Conservation (phyloP, 2,113 vertebrate species). For the Oophaga pumilio region DNA sequence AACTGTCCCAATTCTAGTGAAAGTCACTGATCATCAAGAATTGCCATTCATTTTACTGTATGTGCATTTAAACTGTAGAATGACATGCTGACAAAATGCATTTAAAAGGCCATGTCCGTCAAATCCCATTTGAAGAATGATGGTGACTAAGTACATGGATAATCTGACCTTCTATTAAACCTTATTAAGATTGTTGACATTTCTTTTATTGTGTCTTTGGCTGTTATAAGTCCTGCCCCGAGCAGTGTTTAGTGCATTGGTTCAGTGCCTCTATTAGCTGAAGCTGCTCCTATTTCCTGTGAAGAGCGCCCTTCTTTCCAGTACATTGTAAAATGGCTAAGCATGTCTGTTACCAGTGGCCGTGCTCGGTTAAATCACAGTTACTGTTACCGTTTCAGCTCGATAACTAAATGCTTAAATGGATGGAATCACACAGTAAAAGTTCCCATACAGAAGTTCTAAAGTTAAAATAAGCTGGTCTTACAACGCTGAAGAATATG, state of each 20-base stretch:
- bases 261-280: conserved; percentile 53
- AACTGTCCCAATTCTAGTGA: conserved; percentile 70
- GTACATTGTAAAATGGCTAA: conserved; percentile 26
- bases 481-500: not conserved
- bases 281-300: conserved; percentile 2
- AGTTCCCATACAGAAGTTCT: not conserved
- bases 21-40: conserved; percentile 68
- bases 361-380: conserved; percentile 12
- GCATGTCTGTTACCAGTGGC: conserved; percentile 1
- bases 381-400: not conserved
- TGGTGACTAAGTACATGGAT: conserved; percentile 56
- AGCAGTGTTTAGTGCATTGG: conserved; percentile 53
- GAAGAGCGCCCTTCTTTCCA: conserved; percentile 23
- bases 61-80: conserved; percentile 50
- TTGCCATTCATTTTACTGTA: conserved; percentile 61
- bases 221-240: conserved; percentile 51
- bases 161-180: conserved; percentile 59
- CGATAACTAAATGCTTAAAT: not conserved
- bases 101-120: conserved; percentile 40
- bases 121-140: conserved; percentile 55
- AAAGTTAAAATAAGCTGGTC: not conserved
- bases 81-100: conserved; percentile 53
- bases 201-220: conserved; percentile 55
- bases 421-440: not conserved
- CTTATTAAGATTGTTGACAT: conserved; percentile 60